Evolutionary conservation across 2,797 vertebrate genomes (phyloP).

Genomic region (Tauraco hartlaubi): DNA sequence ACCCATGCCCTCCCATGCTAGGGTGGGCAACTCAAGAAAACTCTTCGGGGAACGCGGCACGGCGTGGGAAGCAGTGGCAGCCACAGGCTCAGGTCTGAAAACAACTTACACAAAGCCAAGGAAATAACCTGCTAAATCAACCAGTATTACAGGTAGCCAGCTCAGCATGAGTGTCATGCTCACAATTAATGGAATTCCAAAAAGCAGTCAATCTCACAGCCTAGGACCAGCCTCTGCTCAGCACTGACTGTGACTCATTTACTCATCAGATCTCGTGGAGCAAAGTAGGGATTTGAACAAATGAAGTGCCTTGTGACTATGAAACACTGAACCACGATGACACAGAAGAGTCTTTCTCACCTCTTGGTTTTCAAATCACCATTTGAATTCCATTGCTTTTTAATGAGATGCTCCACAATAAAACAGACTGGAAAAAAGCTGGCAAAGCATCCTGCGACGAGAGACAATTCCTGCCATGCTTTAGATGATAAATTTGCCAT

Average conservation of each 20-base stretch:
- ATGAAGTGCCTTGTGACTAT: neutral
- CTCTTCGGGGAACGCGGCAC: rapidly evolving
- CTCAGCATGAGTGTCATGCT: neutral
- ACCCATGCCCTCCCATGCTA: neutral
- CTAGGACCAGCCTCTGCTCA: neutral
- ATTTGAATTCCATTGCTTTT: neutral
- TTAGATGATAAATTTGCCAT: neutral
- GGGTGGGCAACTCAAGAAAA: neutral
- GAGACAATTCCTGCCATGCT: neutral
- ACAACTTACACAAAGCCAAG: neutral
- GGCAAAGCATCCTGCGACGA: neutral
- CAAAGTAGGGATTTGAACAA: neutral
- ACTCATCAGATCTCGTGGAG: neutral
- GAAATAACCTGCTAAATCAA: neutral
- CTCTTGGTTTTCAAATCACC: neutral
- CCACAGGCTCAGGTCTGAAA: neutral
- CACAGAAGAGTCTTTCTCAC: neutral
- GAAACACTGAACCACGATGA: neutral
- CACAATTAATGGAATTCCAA: neutral
- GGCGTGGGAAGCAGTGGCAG: neutral
- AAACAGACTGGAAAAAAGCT: neutral
- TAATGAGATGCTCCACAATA: neutral
- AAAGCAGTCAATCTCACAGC: neutral
- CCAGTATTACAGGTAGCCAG: neutral
- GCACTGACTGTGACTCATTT: neutral